Evolutionary conservation across 2,113 vertebrate species (phyloP).

Genomic region (Hassar affinis): DNA sequence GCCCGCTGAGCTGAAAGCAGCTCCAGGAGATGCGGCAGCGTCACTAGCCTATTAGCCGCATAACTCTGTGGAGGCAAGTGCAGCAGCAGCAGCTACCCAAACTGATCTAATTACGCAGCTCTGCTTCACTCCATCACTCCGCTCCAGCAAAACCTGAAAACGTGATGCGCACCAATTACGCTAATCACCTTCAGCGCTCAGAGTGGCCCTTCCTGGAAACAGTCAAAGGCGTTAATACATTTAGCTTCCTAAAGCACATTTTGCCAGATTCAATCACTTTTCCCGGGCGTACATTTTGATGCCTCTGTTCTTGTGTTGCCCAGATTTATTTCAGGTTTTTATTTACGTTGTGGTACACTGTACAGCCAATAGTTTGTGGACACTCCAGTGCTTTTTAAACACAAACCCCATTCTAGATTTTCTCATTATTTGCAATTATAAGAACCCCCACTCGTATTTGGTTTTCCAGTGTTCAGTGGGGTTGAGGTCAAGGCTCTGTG

Average conservation of each 20-base stretch:
- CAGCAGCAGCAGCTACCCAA: constrained; percentile 64
- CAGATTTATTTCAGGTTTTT: not conserved
- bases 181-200: constrained; percentile 48
- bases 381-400: not conserved
- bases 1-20: constrained; percentile 45
- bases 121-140: constrained; percentile 43
- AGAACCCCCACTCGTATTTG: not conserved
- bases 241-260: constrained; percentile 47
- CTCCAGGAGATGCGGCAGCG: constrained; percentile 61
- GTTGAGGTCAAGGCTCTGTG: not conserved
- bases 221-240: constrained; percentile 49
- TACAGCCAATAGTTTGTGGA: not conserved
- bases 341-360: not conserved
- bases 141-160: constrained; percentile 39
- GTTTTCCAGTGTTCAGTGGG: not conserved
- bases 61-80: constrained; percentile 73
- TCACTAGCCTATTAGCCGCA: constrained; percentile 56
- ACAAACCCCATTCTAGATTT: not conserved
- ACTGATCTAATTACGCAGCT: constrained; percentile 62
- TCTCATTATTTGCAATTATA: not conserved
- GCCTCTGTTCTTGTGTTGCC: not conserved
- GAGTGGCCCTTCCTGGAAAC: constrained; percentile 58
- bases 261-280: constrained; percentile 15
- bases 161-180: constrained; percentile 59
- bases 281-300: not conserved